Conservation (phyloP, 2,797 vertebrate species). For the Hozukius guyotensis region DNA sequence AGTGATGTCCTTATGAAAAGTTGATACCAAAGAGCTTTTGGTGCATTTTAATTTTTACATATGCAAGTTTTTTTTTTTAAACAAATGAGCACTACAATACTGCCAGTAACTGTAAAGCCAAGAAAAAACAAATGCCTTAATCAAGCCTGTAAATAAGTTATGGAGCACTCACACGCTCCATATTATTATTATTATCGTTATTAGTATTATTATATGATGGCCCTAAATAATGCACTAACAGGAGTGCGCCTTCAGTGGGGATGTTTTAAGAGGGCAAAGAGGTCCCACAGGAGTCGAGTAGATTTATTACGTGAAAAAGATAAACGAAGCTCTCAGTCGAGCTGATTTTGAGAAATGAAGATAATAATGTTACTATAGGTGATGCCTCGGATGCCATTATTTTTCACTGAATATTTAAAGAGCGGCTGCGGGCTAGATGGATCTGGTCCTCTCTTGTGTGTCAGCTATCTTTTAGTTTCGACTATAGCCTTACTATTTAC, state of each 20-base stretch:
- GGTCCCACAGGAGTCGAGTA: constrained; percentile 81
- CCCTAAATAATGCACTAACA: constrained; percentile 37
- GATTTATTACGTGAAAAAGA: constrained; percentile 92
- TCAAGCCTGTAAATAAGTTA: not conserved
- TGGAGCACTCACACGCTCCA: not conserved
- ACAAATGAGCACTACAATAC: not conserved
- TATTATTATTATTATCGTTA: constrained; percentile 25
- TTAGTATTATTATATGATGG: constrained; percentile 20
- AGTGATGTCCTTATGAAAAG: not conserved
- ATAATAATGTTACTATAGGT: constrained; percentile 99
- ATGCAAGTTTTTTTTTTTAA: not conserved
- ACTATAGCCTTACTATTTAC: constrained; percentile 82
- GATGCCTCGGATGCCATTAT: constrained; percentile 97
- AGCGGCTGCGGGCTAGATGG: constrained; percentile 96
- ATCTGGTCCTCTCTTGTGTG: constrained; percentile 87
- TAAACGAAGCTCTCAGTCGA: constrained; percentile 95
- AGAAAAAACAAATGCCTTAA: not conserved
- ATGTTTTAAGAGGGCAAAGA: constrained; percentile 77
- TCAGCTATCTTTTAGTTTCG: constrained; percentile 88
- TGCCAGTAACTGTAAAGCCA: not conserved
- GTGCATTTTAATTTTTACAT: not conserved
- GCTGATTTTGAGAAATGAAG: constrained; percentile 99
- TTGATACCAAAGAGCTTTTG: no score
- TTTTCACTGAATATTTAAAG: constrained; percentile 99
- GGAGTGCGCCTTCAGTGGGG: constrained; percentile 44